These are phyloP conservation scores for Drosophila orena DNA, from an alignment of 1,140 invertebrate species.

Conservation along the genomic window DNA sequence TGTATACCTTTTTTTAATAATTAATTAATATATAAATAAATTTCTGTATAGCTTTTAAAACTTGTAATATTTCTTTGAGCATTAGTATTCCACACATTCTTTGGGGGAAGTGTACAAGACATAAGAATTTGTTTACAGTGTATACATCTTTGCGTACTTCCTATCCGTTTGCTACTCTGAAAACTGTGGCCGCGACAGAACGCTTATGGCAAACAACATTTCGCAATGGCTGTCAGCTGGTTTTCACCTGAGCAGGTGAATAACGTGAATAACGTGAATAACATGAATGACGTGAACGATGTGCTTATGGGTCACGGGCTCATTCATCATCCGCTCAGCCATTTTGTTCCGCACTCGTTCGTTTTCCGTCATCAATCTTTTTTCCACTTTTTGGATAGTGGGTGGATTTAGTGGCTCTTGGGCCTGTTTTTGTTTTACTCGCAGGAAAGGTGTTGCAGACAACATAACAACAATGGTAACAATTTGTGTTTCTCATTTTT, in stretches of 20 bases:
- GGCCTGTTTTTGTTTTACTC: slow-evolving; percentile 17
- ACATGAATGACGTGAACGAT: slow-evolving; percentile 12
- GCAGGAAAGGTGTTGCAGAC: slow-evolving; percentile 22
- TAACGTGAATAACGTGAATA: slow-evolving; percentile 2
- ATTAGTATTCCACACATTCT: too few relatives aligned
- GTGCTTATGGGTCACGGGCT: slow-evolving; percentile 51
- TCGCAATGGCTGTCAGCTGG: slow-evolving; percentile 51
- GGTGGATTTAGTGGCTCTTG: slow-evolving; percentile 57
- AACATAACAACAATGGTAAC: slow-evolving; percentile 47
- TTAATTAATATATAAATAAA: too few relatives aligned
- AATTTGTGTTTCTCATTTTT: slow-evolving; percentile 52
- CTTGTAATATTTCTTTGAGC: too few relatives aligned
- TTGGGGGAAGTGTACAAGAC: too few relatives aligned
- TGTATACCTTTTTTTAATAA: too few relatives aligned
- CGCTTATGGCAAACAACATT: slow-evolving; percentile 67
- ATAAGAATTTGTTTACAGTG: background rate
- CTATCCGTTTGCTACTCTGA: slow-evolving; percentile 1
- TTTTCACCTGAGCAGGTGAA: slow-evolving; percentile 29
- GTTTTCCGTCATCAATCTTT: slow-evolving; percentile 70
- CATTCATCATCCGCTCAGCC: slow-evolving; percentile 72
- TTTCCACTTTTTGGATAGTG: slow-evolving; percentile 35
- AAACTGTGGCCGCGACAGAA: slow-evolving; percentile 19
- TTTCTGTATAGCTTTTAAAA: too few relatives aligned
- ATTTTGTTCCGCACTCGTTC: slow-evolving; percentile 60
- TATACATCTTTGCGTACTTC: background rate